A percentile compares a stretch with the other conserved stretches of the same genome.
Evolutionary conservation across 2,797 vertebrate genomes (phyloP).

Genomic region (Amphiprion clarkii): DNA sequence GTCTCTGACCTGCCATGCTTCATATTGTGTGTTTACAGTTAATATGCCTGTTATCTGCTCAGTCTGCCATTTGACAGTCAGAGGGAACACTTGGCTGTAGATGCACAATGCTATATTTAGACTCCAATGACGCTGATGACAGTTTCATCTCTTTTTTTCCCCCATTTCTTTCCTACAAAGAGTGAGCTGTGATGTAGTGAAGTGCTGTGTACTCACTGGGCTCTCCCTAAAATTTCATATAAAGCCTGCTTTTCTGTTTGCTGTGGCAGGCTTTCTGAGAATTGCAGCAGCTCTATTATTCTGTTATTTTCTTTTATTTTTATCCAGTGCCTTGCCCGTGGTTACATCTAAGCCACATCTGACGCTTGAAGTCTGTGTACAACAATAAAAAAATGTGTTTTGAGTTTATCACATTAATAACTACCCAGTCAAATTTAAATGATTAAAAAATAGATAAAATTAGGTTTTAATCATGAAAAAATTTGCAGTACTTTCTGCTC

Average conservation of each 20-base stretch:
- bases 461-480: no score
- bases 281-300: conserved; percentile 17
- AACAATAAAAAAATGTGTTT: no score
- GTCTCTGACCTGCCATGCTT: conserved; percentile 40
- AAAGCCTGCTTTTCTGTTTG: conserved; percentile 26
- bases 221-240: conserved; percentile 41
- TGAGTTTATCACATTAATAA: no score
- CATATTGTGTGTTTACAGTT: conserved; percentile 68
- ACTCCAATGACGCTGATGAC: conserved; percentile 56
- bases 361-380: neutral
- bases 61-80: conserved; percentile 44
- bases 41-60: conserved; percentile 52
- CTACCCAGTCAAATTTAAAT: no score
- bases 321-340: neutral
- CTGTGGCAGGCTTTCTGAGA: conserved; percentile 15
- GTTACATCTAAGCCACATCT: conserved; percentile 8
- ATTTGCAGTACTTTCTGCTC: no score
- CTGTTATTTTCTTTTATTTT: conserved; percentile 18
- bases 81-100: conserved; percentile 63
- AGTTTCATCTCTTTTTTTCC: conserved; percentile 57
- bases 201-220: conserved; percentile 26
- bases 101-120: conserved; percentile 72
- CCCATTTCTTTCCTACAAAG: conserved; percentile 35
- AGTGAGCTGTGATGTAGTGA: conserved; percentile 22
- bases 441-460: no score